Evolutionary conservation across 2,888 invertebrate species (phyloP), one percentile per base, ranked within the genome.

Genomic region (Laothoe populi): DNA sequence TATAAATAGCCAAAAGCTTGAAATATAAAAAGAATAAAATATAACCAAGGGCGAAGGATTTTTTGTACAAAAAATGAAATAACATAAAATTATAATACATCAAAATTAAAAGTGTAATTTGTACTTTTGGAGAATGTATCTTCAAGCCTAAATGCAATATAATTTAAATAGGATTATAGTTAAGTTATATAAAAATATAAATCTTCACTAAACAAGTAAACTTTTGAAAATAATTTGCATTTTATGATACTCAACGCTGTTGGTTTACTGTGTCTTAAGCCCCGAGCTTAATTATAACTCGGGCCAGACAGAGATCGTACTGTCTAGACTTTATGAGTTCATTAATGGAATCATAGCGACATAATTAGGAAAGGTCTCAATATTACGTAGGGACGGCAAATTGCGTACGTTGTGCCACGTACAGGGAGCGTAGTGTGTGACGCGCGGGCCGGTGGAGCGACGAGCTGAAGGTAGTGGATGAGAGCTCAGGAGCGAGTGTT

Each of bases 261-360:
- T 31, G 53, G 53, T 53, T 53, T 53, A 19, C 53, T 31, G 35
- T 53, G 21, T 31, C 31, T 31, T n/a, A n/a, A 53, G 19, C 35
- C 31, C 53, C 19, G 35, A 35, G 53, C 19, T 53, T 53, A 35
- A 53, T 53, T 35, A 53, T 53, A 16, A 11, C 31, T 4, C 53
- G 19, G 11, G 53, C 16, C 53, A 53, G 53, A 53, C 35, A 53
- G 31, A 31, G 10, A 11, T 31, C 53, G 53, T 35, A 35, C 11
- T 53, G 53, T 53, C 53, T 53, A 53, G 53, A 53, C 53, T 53
- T 53, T 53, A 53, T 35, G 16, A 53, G 31, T 53, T 19, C 35
- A 19, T 53, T 53, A 35, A 53, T 19, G 21, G 35, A 19, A 53
- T 53, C 35, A 35, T 53, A 19, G 53, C 35, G 10, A 19, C 35